Evolutionary conservation across 1,140 invertebrate genomes (phyloP).

Genomic region (Scaptomyza pallida): DNA sequence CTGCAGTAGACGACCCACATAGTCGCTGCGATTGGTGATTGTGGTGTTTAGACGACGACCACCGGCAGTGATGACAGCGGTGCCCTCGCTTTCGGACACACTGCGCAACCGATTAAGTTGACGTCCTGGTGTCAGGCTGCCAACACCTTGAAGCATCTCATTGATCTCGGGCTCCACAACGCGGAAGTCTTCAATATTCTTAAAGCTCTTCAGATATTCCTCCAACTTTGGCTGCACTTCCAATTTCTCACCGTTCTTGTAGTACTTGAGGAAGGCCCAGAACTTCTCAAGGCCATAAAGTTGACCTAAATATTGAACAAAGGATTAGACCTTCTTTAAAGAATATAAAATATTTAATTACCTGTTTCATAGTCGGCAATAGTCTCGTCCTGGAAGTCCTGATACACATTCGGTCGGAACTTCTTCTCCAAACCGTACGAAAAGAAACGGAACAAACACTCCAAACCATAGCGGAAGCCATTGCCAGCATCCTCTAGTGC

Average conservation of each 20-base stretch:
- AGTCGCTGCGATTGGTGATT: slow-evolving; percentile 82
- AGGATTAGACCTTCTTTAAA: not conserved
- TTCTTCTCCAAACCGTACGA: slow-evolving; percentile 98
- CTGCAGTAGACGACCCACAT: slow-evolving; percentile 74
- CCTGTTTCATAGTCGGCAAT: slow-evolving; percentile 95
- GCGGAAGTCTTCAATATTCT: slow-evolving; percentile 97
- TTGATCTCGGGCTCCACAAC: slow-evolving; percentile 89
- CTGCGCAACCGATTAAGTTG: slow-evolving; percentile 86
- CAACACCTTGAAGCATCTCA: slow-evolving; percentile 85
- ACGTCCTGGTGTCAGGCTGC: slow-evolving; percentile 83
- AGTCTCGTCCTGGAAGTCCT: slow-evolving; percentile 98
- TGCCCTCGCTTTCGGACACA: slow-evolving; percentile 86
- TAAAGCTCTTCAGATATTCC: slow-evolving; percentile 94
- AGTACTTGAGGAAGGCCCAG: slow-evolving; percentile 99
- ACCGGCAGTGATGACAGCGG: slow-evolving; percentile 61
- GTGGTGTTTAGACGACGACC: slow-evolving; percentile 78
- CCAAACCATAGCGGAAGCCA: slow-evolving; percentile 96
- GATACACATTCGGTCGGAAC: slow-evolving; percentile 96
- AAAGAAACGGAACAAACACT: slow-evolving; percentile 99
- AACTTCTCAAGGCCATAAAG: slow-evolving; percentile 99
- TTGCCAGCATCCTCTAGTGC: slow-evolving; percentile 96
- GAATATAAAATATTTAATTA: slow-evolving; percentile 83
- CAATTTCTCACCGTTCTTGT: slow-evolving; percentile 91
- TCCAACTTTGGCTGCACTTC: slow-evolving; percentile 92
- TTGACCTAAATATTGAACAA: slow-evolving; percentile 89